A percentile compares a stretch with the other conserved stretches of the same genome.
Conservation (phyloP, 1,140 invertebrate genomes). For the Tetramorium simillimum region DNA sequence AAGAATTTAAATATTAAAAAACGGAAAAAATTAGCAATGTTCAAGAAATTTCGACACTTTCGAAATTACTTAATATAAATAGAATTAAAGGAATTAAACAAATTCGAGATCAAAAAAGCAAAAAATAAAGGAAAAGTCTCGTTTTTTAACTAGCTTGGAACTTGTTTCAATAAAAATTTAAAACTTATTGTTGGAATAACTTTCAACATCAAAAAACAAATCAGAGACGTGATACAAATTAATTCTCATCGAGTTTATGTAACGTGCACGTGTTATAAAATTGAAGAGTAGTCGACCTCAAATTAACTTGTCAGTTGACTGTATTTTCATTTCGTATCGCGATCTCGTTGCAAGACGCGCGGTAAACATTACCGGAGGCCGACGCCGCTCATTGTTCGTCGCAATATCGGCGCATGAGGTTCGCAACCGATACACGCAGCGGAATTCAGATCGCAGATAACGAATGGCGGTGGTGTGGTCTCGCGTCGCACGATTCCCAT, state of each 20-base stretch:
- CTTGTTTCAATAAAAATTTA: not conserved
- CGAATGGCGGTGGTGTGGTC: conserved; percentile 15
- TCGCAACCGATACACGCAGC: not conserved
- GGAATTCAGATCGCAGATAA: conserved; percentile 45
- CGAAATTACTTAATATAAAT: not conserved
- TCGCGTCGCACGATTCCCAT: conserved; percentile 27
- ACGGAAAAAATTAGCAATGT: not conserved
- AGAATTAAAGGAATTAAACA: not conserved
- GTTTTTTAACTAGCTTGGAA: not conserved
- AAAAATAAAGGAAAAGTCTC: not conserved
- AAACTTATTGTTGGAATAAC: not conserved
- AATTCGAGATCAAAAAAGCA: not conserved
- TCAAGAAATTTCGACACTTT: not conserved
- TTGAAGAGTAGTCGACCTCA: not conserved
- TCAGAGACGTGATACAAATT: not conserved
- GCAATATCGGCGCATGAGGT: not conserved
- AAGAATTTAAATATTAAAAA: not conserved
- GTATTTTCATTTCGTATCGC: not conserved
- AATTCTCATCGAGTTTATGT: not conserved
- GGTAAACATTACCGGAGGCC: not conserved
- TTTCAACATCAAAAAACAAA: not conserved
- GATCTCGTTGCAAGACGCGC: not conserved
- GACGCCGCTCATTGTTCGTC: not conserved
- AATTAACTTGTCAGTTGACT: not conserved
- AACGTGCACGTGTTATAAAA: not conserved